These are phyloP conservation scores for Apeira syringaria DNA, from an alignment of 2,888 invertebrate species.

Conservation along the genomic window DNA sequence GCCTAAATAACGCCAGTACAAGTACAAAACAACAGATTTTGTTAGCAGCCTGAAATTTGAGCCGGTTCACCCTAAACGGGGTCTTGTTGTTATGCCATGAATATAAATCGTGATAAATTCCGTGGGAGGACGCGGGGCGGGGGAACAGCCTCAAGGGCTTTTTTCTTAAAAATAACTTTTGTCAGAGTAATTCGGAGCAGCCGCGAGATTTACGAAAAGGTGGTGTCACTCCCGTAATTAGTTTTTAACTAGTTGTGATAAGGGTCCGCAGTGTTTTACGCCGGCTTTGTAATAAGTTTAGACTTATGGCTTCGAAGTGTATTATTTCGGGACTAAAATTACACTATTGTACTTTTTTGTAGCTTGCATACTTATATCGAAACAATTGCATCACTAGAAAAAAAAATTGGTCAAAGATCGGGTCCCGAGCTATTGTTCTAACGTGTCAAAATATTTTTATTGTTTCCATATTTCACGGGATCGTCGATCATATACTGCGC, in stretches of 20 bases:
- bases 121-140: constrained; percentile 52
- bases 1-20: constrained; percentile 12
- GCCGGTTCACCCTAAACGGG: constrained; percentile 74
- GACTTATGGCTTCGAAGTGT: constrained; percentile 45
- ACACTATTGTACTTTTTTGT: too few species aligned
- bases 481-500: constrained; percentile 61
- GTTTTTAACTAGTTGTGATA: constrained; percentile 84
- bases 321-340: constrained; percentile 4
- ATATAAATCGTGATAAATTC: constrained; percentile 86
- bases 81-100: constrained; percentile 82
- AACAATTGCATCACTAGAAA: constrained; percentile 48
- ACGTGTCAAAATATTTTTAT: constrained; percentile 77
- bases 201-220: constrained; percentile 78
- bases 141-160: constrained; percentile 75
- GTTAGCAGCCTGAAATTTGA: constrained; percentile 69
- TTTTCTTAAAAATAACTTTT: constrained; percentile 84
- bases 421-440: constrained; percentile 38
- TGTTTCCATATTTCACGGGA: constrained; percentile 67
- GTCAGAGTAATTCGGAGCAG: constrained; percentile 81
- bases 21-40: constrained; percentile 52
- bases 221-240: constrained; percentile 83
- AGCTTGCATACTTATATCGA: too few species aligned
- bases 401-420: background rate
- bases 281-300: constrained; percentile 67
- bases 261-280: constrained; percentile 76